Conservation (phyloP, 2,113 vertebrate species). For the Harpagus bidentatus region DNA sequence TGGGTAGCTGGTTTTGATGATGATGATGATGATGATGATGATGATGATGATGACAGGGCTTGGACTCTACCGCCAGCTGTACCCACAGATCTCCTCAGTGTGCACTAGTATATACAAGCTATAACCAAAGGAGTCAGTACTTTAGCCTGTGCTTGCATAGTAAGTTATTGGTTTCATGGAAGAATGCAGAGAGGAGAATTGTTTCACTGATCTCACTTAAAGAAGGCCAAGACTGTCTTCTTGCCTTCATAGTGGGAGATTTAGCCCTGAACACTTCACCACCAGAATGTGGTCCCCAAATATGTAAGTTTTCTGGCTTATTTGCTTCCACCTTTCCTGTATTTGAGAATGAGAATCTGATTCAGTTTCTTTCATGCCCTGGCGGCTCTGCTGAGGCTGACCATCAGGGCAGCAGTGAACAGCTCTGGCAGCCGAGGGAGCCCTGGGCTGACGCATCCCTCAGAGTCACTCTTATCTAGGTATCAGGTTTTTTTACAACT, state of each 20-base stretch:
- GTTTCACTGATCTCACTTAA: background rate
- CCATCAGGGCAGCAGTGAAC: background rate
- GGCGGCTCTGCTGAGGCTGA: background rate
- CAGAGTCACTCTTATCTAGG: background rate
- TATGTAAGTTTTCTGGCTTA: background rate
- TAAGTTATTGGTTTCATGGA: background rate
- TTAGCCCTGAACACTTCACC: background rate
- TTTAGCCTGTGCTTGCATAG: background rate
- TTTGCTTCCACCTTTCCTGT: background rate
- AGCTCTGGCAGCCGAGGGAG: background rate
- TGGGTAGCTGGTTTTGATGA: background rate
- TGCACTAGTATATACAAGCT: background rate
- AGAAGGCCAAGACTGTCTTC: background rate
- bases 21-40: background rate
- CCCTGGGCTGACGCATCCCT: fast-evolving
- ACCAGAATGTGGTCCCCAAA: background rate
- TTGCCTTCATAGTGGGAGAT: background rate
- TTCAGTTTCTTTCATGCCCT: background rate
- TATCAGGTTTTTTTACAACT: background rate
- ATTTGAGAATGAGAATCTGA: background rate
- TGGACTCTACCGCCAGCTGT: background rate
- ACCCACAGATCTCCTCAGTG: background rate
- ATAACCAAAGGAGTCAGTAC: background rate
- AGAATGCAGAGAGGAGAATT: background rate
- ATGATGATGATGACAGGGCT: background rate